Evolutionary conservation across 2,797 vertebrate species (phyloP).

Genomic region (Scyliorhinus canicula): DNA sequence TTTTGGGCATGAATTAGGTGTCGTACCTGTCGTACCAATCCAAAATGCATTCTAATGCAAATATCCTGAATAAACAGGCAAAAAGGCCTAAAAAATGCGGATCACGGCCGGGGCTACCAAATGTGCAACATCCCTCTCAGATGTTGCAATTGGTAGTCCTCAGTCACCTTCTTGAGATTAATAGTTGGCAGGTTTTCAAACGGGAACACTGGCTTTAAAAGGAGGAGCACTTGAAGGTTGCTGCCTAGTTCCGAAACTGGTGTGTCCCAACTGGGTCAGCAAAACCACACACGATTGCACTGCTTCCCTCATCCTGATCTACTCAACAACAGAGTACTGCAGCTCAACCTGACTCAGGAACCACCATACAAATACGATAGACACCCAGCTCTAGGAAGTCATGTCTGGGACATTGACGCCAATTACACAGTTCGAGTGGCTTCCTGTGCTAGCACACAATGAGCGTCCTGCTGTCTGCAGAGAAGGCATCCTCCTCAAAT

Average conservation of each 20-base stretch:
- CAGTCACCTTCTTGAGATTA: too few species aligned
- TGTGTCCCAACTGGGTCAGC: neutral
- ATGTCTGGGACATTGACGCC: neutral
- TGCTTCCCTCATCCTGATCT: neutral
- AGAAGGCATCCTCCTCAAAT: neutral
- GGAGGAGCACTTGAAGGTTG: too few species aligned
- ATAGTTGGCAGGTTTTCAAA: neutral
- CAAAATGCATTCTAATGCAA: too few species aligned
- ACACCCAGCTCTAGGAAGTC: neutral
- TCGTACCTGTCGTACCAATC: too few species aligned
- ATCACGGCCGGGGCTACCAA: too few species aligned
- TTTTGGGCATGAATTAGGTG: too few species aligned
- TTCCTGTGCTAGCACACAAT: neutral
- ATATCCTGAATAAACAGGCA: too few species aligned
- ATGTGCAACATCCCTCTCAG: too few species aligned
- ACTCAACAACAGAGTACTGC: too few species aligned
- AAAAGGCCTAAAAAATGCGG: too few species aligned
- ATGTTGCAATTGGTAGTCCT: too few species aligned
- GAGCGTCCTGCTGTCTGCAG: neutral
- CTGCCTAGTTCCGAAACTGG: neutral
- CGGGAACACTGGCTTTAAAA: neutral
- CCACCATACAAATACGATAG: neutral
- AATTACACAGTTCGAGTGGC: neutral
- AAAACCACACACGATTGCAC: neutral
- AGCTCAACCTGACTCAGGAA: neutral